Percentiles rank a stretch among this genome's conserved stretches.
Conservation (phyloP, 2,113 vertebrate genomes). For the Labrus mixtus region DNA sequence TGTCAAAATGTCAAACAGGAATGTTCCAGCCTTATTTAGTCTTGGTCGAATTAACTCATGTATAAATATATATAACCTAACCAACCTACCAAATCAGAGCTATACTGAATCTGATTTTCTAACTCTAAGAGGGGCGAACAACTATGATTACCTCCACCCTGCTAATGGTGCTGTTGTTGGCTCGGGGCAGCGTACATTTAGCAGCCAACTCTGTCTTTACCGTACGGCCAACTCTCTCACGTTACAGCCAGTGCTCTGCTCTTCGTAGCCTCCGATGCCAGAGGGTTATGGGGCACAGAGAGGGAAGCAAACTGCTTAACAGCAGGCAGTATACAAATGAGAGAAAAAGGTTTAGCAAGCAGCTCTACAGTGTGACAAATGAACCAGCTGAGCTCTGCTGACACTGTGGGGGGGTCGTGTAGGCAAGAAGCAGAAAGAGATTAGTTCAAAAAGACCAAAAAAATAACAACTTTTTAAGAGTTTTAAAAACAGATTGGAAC, state of each 20-base stretch:
- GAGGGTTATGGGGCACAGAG: constrained; percentile 32
- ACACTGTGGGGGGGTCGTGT: constrained; percentile 23
- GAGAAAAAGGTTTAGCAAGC: constrained; percentile 68
- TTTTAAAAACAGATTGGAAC: constrained; percentile 20
- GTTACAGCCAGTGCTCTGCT: constrained; percentile 61
- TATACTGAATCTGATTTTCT: constrained; percentile 50
- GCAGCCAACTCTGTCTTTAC: constrained; percentile 57
- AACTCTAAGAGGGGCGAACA: constrained; percentile 41
- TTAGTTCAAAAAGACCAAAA: constrained; percentile 29
- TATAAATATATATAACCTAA: constrained; percentile 14
- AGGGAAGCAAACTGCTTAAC: constrained; percentile 56
- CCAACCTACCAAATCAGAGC: constrained; percentile 26
- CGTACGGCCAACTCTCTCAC: constrained; percentile 67
- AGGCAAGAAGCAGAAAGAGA: constrained; percentile 42
- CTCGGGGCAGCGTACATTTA: constrained; percentile 36
- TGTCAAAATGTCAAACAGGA: background rate
- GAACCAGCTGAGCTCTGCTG: constrained; percentile 60
- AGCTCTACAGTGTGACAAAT: constrained; percentile 66
- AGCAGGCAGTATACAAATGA: constrained; percentile 63
- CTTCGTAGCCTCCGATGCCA: constrained; percentile 44
- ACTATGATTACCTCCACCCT: constrained; percentile 63
- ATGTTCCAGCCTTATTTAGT: constrained; percentile 15
- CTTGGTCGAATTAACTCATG: background rate
- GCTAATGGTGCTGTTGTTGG: constrained; percentile 74
- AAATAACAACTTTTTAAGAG: constrained; percentile 11